A percentile compares a stretch with the other conserved stretches of the same genome.
Evolutionary conservation across 1,140 invertebrate species (phyloP).

Genomic region (Drosophila tsacasi): DNA sequence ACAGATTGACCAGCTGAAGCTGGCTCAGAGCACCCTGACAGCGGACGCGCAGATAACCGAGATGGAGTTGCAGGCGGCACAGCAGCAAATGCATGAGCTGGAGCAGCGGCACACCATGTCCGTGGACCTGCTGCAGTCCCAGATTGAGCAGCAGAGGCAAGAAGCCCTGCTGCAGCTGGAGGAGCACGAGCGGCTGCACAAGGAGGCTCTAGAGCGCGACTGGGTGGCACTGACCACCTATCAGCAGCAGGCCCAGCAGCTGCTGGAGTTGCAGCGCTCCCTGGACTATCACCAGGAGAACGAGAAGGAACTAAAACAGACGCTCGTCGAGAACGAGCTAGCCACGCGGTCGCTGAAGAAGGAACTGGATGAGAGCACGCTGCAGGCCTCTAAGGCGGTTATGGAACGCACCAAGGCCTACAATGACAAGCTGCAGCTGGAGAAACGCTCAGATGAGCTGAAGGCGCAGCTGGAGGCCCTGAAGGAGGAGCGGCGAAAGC

Average conservation of each 20-base stretch:
- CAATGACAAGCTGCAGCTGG: constrained; percentile 87
- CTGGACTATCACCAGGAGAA: constrained; percentile 81
- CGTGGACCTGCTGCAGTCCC: constrained; percentile 56
- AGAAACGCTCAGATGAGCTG: constrained; percentile 82
- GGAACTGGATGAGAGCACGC: constrained; percentile 75
- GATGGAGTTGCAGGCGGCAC: constrained; percentile 77
- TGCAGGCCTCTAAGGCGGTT: constrained; percentile 87
- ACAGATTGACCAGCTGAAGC: constrained; percentile 63
- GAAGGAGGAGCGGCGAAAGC: constrained; percentile 28
- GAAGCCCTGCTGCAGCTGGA: constrained; percentile 51
- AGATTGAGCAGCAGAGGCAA: constrained; percentile 70
- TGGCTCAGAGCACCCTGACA: constrained; percentile 75
- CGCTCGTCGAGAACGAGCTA: constrained; percentile 75
- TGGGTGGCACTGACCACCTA: constrained; percentile 62
- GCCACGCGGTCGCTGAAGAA: constrained; percentile 69
- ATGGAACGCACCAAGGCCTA: constrained; percentile 88
- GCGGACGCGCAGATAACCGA: constrained; percentile 80
- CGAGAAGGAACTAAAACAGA: constrained; percentile 77
- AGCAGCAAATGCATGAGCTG: constrained; percentile 70
- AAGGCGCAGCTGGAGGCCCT: constrained; percentile 67
- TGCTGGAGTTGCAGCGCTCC: constrained; percentile 61
- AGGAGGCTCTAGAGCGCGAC: constrained; percentile 58
- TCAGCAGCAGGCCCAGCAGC: constrained; percentile 57
- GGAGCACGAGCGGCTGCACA: constrained; percentile 52
- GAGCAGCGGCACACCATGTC: constrained; percentile 59